Conservation (phyloP, 2,113 vertebrate species). For the Oxyura jamaicensis region DNA sequence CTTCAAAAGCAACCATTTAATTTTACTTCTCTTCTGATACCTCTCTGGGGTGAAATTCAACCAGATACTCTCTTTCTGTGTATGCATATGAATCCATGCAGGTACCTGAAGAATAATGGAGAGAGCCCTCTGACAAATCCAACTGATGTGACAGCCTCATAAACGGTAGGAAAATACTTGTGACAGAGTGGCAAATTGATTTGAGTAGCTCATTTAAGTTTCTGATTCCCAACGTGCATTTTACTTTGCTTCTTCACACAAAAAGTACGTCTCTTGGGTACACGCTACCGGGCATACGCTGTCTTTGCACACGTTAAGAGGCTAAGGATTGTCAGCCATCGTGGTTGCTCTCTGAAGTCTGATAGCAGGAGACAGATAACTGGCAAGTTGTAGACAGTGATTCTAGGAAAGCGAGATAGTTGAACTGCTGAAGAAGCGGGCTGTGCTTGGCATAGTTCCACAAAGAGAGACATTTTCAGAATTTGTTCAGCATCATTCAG, state of each 20-base stretch:
- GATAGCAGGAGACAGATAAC: not conserved
- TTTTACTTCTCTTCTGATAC: not conserved
- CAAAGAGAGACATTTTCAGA: conserved; percentile 43
- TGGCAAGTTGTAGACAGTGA: not conserved
- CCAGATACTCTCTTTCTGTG: not conserved
- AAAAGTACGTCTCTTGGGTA: not conserved
- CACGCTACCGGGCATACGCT: not conserved
- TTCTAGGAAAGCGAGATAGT: conserved; percentile 25
- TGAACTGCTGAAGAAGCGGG: not conserved
- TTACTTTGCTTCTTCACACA: not conserved
- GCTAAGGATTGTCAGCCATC: not conserved
- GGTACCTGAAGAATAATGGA: not conserved
- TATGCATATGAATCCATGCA: not conserved
- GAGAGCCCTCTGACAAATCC: not conserved
- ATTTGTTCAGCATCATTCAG: conserved; percentile 42
- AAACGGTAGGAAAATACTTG: not conserved
- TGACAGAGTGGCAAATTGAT: not conserved
- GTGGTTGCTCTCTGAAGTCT: not conserved
- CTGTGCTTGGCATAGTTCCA: not conserved
- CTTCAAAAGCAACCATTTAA: not conserved
- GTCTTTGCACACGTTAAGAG: not conserved
- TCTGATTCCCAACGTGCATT: not conserved
- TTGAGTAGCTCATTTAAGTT: not conserved
- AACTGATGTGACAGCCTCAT: not conserved
- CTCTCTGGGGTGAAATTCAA: not conserved